Evolutionary conservation across 1,140 invertebrate genomes (phyloP).

Genomic region (Streblospio benedicti): DNA sequence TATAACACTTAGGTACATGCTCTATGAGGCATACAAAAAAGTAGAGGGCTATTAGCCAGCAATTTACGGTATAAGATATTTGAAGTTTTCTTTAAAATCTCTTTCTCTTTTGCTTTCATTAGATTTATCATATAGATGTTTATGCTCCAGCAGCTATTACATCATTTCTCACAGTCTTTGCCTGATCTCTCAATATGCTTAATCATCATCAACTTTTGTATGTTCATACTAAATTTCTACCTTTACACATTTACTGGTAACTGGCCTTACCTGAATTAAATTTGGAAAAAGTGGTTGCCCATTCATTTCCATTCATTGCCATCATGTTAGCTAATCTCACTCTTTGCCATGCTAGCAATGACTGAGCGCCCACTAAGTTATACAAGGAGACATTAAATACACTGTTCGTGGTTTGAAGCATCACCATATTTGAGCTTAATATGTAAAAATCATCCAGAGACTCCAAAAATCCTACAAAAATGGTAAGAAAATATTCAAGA

Average conservation of each 20-base stretch:
- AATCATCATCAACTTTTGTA: no score
- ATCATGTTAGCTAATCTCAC: slow-evolving; percentile 42
- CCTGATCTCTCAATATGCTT: no score
- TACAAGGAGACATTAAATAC: slow-evolving; percentile 37
- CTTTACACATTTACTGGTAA: background rate
- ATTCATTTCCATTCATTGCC: slow-evolving; percentile 34
- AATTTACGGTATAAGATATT: no score
- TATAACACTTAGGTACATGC: no score
- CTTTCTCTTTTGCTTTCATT: no score
- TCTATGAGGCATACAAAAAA: no score
- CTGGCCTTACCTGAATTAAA: slow-evolving; percentile 36
- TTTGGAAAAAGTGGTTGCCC: slow-evolving; percentile 29
- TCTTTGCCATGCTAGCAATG: slow-evolving; percentile 40
- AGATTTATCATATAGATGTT: no score
- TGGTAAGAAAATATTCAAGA: slow-evolving; percentile 16
- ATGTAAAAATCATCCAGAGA: slow-evolving; percentile 46
- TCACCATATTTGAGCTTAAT: slow-evolving; percentile 35
- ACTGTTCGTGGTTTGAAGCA: slow-evolving; percentile 44
- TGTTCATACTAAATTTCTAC: no score
- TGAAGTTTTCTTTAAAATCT: no score
- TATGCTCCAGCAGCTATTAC: no score
- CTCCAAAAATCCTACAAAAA: slow-evolving; percentile 35
- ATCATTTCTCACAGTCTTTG: no score
- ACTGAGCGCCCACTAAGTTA: slow-evolving; percentile 28
- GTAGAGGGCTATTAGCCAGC: no score